These are phyloP conservation scores for Rhabdophis nuchalis DNA, from an alignment of 2,797 vertebrate genomes.

Conservation along the genomic window DNA sequence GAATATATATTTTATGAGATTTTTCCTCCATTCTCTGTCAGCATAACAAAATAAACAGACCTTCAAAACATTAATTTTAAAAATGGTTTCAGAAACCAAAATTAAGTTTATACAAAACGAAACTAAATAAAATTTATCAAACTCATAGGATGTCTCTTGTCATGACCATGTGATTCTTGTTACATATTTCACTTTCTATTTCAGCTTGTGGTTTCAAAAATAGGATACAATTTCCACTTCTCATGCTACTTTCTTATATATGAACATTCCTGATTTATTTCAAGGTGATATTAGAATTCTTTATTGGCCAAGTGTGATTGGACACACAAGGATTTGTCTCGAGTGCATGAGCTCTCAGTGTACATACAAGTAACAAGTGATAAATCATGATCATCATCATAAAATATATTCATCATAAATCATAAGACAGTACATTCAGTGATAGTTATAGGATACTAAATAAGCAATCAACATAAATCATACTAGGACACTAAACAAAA, in stretches of 20 bases:
- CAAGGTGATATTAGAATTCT: not conserved
- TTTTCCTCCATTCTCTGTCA: not conserved
- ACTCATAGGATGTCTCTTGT: not conserved
- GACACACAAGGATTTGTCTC: not conserved
- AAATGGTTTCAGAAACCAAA: not conserved
- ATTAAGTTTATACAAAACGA: not conserved
- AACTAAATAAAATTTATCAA: not conserved
- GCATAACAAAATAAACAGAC: not conserved
- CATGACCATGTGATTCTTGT: not conserved
- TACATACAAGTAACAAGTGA: not conserved
- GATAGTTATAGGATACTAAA: not conserved
- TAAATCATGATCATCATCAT: not conserved
- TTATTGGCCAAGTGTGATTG: not conserved
- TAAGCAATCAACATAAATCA: not conserved
- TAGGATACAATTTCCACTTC: not conserved
- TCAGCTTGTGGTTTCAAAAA: conserved; percentile 5
- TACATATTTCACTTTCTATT: not conserved
- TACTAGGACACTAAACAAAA: not conserved
- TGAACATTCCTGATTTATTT: not conserved
- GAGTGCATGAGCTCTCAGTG: not conserved
- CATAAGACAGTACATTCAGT: not conserved
- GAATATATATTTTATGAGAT: not conserved
- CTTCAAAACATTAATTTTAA: not conserved
- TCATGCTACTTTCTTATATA: not conserved
- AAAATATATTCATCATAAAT: not conserved